These are phyloP conservation scores for Acanthococcus lagerstroemiae DNA, from an alignment of 2,888 invertebrate species.

Conservation along the genomic window DNA sequence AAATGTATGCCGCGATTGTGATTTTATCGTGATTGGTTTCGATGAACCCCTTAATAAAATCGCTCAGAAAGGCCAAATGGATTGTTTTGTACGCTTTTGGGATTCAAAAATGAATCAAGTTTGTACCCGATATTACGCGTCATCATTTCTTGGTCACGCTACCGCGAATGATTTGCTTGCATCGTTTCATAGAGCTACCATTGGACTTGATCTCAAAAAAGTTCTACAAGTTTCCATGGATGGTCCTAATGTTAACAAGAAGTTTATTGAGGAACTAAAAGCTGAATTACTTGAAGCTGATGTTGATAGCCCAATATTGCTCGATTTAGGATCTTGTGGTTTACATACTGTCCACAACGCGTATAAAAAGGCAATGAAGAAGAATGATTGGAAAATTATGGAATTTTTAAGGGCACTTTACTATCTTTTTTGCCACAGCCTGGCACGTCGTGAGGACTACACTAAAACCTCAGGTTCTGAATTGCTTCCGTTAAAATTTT, in stretches of 20 bases:
- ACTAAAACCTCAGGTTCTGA: background rate
- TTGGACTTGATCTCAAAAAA: background rate
- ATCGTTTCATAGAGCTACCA: background rate
- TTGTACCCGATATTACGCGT: background rate
- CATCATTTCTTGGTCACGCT: background rate
- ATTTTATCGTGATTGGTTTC: background rate
- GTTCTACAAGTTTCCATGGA: background rate
- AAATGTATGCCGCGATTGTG: background rate
- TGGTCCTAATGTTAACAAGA: background rate
- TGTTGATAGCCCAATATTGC: background rate
- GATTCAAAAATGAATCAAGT: background rate
- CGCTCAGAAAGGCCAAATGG: background rate
- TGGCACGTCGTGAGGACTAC: background rate
- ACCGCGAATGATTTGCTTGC: background rate
- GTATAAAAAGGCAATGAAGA: background rate
- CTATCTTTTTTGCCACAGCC: background rate
- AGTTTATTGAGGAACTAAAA: background rate
- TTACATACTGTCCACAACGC: background rate
- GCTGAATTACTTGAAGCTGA: background rate
- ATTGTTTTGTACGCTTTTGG: background rate
- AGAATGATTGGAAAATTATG: background rate
- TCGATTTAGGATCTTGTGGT: background rate
- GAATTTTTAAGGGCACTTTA: background rate
- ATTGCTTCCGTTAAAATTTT: background rate
- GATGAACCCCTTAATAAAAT: conserved; percentile 8